A percentile compares a stretch with the other conserved stretches of the same genome.
Conservation (phyloP, 2,113 vertebrate genomes). For the Equus quagga region DNA sequence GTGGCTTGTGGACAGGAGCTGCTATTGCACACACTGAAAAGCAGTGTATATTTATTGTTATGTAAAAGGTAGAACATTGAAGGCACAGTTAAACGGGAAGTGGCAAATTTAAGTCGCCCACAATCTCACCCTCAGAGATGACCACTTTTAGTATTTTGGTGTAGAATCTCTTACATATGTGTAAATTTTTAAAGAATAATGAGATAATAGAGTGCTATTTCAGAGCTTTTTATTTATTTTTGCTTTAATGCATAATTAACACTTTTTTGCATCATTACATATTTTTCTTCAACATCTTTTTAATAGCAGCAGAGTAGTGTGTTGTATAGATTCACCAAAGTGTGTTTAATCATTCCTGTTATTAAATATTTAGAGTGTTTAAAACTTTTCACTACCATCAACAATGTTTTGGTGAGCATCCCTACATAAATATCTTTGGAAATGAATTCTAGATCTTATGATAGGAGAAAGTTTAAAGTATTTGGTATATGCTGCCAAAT, state of each 20-base stretch:
- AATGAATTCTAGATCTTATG: neutral
- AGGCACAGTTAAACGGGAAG: neutral
- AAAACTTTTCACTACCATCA: neutral
- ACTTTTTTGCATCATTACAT: neutral
- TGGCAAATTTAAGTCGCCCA: neutral
- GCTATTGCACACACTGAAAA: neutral
- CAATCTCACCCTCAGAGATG: neutral
- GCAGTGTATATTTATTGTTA: neutral
- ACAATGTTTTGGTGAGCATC: neutral
- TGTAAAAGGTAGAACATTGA: neutral
- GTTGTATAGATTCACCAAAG: neutral
- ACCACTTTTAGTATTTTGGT: neutral
- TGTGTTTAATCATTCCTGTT: neutral
- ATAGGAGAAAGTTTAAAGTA: neutral
- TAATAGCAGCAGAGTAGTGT: neutral
- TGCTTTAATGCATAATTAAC: neutral
- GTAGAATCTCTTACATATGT: neutral
- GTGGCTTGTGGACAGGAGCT: neutral
- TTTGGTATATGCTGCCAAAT: neutral
- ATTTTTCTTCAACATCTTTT: constrained; percentile 13
- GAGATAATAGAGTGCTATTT: neutral
- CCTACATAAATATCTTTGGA: neutral
- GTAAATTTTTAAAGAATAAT: neutral
- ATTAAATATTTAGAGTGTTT: constrained; percentile 15
- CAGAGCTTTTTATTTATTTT: neutral